Evolutionary conservation across 2,113 vertebrate genomes (phyloP), one percentile per base, ranked within the genome.

Genomic region (Takifugu flavidus): DNA sequence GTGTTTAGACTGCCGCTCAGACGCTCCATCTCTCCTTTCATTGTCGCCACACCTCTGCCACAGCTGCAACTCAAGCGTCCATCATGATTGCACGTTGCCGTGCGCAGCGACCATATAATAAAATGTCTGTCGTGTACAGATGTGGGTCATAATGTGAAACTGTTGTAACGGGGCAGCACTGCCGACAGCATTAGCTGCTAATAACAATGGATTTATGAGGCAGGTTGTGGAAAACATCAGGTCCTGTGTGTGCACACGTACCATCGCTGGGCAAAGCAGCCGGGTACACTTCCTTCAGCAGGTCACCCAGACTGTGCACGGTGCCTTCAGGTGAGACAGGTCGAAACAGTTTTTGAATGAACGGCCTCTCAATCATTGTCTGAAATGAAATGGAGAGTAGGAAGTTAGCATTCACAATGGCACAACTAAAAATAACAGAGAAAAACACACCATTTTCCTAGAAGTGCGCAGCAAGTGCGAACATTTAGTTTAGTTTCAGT

Each of bases 271-370:
- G n/a, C 59, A 98, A 2, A 59, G 93, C 94, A 74, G 88, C 79
- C 46, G 97, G 96, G 83, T 91, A 94, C 79, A 91, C 87, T 86
- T 98, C 95, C 85, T 89, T 95, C 62, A 99, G 88, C 61, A 99
- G 91, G 86, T 96, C 96, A 31, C 94, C 94, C 27, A 99, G 86
- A 1, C 95, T 96, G 77, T 94, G 92, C 15, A 88, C 34, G 10
- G 91, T 91, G 65, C 96, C 95, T 75, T 97, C 95, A 56, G 90
- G 62, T 59, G 94, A 91, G 83, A 94, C 47, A 5, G 97, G 96
- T 42, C 96, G 95, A 87, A 98, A 98, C 15, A 94, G 90, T 79
- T 95, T 99, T 91, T 99, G 97, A 86, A 98, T 93, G 88, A 97
- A 99, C 55, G 96, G 96, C 52, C 93, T 88, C 59, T 98, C 94